Evolutionary conservation across 2,888 invertebrate genomes (phyloP), one percentile per base, ranked within the genome.

Genomic region (Epiblema foenella): DNA sequence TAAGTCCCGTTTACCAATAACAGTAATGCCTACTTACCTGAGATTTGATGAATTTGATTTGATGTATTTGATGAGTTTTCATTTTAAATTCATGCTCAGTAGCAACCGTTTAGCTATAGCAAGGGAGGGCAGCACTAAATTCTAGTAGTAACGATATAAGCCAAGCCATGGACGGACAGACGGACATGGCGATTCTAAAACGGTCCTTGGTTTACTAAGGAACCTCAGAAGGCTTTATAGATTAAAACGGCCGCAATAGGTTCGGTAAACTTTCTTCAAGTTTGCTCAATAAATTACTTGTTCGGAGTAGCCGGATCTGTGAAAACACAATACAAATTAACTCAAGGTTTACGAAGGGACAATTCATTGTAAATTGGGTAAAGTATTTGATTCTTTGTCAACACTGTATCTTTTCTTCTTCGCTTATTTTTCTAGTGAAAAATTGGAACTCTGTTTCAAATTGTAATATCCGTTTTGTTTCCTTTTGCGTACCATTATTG

Each of bases 251-350:
- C 12, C 46, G 1, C 46, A 46, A 8, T n/a, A n/a, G n/a, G n/a
- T 10, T 51, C 51, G 17, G 3, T 7, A 9, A 18, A 17, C 10
- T 10, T 57, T 17, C 17, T 15, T 17, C 15, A 42, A 59, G 42
- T 42, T 59, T 42, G 20, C 20, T 42, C 42, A 59, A 42, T 59
- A 17, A 24, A 42, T 59, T 24, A 24, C n/a, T 2, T 42, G 17
- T 20, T 42, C 20, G 12, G 3, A 42, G 39, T 42, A 10, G 15
- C n/a, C 15, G n/a, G 11, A 29, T 42, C 24, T 24, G 5, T 7
- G 3, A 39, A 59, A 58, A 58, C 46, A 20, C 33, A 57, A 54
- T 37, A 24, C 49, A 60, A 68, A 68, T 60, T 60, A 29, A n/a
- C 18, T 59, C 10, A 51, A 24, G 5, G 51, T 29, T 68, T 39